Conservation (phyloP, 2,797 vertebrate genomes). For the Erpetoichthys calabaricus region DNA sequence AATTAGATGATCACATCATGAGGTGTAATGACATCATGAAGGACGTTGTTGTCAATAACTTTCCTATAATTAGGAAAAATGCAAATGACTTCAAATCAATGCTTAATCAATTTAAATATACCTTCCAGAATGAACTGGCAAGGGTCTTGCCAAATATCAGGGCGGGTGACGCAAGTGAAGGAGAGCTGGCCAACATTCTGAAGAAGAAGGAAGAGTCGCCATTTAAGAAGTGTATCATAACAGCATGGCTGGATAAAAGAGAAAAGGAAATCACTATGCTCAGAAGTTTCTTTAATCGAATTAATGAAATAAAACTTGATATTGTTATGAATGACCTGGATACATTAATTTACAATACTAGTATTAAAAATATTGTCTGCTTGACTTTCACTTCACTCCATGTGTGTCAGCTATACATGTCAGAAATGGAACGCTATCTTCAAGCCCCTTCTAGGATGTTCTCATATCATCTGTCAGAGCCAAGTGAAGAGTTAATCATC, state of each 20-base stretch:
- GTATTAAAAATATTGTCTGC: slow-evolving; percentile 15
- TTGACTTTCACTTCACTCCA: slow-evolving; percentile 20
- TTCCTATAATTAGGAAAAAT: slow-evolving; percentile 18
- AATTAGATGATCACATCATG: slow-evolving; percentile 16
- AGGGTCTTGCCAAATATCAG: slow-evolving; percentile 24
- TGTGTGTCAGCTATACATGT: slow-evolving; percentile 19
- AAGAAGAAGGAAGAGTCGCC: slow-evolving; percentile 18
- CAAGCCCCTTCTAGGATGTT: background rate
- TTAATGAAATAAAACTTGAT: slow-evolving; percentile 19
- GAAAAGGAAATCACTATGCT: slow-evolving; percentile 16
- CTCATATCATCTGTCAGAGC: background rate
- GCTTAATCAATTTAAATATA: slow-evolving; percentile 13
- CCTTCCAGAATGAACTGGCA: slow-evolving; percentile 10
- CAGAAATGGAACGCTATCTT: slow-evolving; percentile 27
- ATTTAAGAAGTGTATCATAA: slow-evolving; percentile 25
- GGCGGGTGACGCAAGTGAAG: slow-evolving; percentile 21
- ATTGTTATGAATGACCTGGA: slow-evolving; percentile 3
- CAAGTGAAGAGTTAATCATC: background rate
- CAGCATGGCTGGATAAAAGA: slow-evolving; percentile 26
- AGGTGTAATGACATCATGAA: slow-evolving; percentile 22
- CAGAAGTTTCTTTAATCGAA: slow-evolving; percentile 17
- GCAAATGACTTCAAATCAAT: slow-evolving; percentile 18
- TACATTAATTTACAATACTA: background rate
- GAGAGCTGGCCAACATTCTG: slow-evolving; percentile 15
- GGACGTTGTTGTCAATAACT: slow-evolving; percentile 7